A percentile compares a stretch with the other conserved stretches of the same genome.
Evolutionary conservation across 2,113 vertebrate species (phyloP).

Genomic region (Cnemophilus loriae): DNA sequence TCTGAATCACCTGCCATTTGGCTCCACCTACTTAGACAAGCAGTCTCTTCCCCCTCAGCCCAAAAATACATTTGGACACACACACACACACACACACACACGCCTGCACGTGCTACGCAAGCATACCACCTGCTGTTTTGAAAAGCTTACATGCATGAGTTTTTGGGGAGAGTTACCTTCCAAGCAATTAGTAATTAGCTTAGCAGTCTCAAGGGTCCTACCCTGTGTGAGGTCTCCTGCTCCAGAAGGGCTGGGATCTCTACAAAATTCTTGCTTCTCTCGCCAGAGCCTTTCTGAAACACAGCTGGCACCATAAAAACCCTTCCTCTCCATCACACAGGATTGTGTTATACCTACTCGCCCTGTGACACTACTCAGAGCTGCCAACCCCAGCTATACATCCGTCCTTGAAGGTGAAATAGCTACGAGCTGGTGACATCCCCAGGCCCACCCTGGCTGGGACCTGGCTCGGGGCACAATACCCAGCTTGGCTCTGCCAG

Average conservation of each 20-base stretch:
- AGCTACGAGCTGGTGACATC: neutral
- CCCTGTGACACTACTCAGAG: neutral
- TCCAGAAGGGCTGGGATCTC: neutral
- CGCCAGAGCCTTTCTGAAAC: neutral
- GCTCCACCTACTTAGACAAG: constrained; percentile 42
- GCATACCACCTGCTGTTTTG: neutral
- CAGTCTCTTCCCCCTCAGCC: constrained; percentile 20
- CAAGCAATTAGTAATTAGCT: neutral
- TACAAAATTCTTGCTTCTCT: neutral
- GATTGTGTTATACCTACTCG: neutral
- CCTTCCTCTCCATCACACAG: neutral
- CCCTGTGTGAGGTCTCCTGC: neutral
- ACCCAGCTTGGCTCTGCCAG: neutral
- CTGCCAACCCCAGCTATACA: neutral
- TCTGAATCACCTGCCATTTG: constrained; percentile 55
- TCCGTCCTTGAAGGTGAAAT: neutral
- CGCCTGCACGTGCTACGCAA: neutral
- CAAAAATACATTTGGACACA: constrained; percentile 45
- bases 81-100: neutral
- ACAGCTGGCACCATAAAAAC: neutral
- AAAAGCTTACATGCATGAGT: neutral
- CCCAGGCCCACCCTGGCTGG: neutral
- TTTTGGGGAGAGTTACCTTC: neutral
- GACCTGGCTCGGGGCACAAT: neutral
- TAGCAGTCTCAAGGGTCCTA: neutral